Base-by-base conservation (phyloP, 1,140 invertebrate species). In the Drosophila lacteicornis region DNA sequence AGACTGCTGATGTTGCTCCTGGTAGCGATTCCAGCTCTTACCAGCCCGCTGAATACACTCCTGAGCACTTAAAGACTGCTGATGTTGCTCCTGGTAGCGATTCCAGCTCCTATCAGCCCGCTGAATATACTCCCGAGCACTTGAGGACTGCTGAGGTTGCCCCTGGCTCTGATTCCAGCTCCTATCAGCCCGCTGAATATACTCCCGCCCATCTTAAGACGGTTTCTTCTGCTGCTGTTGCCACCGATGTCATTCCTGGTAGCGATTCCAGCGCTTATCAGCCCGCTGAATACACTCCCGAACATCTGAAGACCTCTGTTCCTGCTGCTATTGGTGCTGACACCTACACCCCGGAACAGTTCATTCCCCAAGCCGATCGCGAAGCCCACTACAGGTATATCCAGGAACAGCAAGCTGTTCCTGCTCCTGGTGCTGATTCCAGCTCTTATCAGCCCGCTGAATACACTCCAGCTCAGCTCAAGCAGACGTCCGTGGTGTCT, bases 161-260 rank as follows among this genome's bases (percentile, higher is more conserved):
- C 4, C 73, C 78, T 43, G 74, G 78, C 0, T 49, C 53, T 0
- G 80, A 78, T n/a, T 53, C 78, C 0, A 81, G 79, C 46, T 77
- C 79, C 7, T 82, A 80, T 13, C 80, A 82, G 15, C 78, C 73
- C 0, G 76, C 56, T 19, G 68, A 80, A 55, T 50, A 73, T 12
- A 67, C 71, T 27, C 57, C 75, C 0, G 36, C 33, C 0, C 17
- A 75, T 2, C 7, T 73, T 2, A 62, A 45, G 56, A 27, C 38
- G 22, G 22, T 22, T 22, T 22, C 22, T 22, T 22, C 22, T 17
- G n/a, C 60, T 25, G 57, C 19, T 0, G 57, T 68, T 0, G 19
- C 45, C 22, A 22, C 22, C 22, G 22, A 22, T 1, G 22, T 22
- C 22, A 2, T 22, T 19, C 60, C 68, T 25, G 69, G 69, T 9